A percentile compares a stretch with the other conserved stretches of the same genome.
These are phyloP conservation scores for Peribatodes rhomboidaria DNA, from an alignment of 2,888 invertebrate genomes.

Conservation along the genomic window DNA sequence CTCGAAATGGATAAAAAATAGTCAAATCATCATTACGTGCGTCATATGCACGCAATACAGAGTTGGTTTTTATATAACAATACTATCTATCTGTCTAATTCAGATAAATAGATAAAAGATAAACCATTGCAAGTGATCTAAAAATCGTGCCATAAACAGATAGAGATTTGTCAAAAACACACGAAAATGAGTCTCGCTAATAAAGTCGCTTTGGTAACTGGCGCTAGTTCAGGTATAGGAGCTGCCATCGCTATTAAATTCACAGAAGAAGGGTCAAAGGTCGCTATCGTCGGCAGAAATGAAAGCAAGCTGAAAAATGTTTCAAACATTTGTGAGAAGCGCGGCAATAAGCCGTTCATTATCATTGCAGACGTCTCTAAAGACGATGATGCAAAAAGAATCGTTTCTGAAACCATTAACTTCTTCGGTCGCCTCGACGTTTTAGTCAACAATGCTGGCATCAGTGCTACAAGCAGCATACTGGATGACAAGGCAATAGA, in stretches of 20 bases:
- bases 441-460: slow-evolving; percentile 59
- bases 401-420: slow-evolving; percentile 47
- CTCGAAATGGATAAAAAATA: not conserved
- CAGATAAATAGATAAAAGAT: not conserved
- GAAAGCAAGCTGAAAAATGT: slow-evolving; percentile 49
- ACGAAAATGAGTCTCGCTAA: slow-evolving; percentile 48
- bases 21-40: not conserved
- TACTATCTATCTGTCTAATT: not conserved
- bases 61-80: not conserved
- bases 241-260: slow-evolving; percentile 51
- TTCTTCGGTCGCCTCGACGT: slow-evolving; percentile 58
- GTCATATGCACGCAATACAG: not conserved
- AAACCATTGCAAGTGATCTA: not conserved
- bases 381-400: slow-evolving; percentile 46
- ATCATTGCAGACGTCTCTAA: slow-evolving; percentile 55
- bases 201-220: slow-evolving; percentile 54
- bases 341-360: slow-evolving; percentile 47
- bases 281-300: slow-evolving; percentile 54
- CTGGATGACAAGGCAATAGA: slow-evolving; percentile 50
- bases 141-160: not conserved
- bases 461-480: slow-evolving; percentile 43
- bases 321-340: slow-evolving; percentile 46
- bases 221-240: slow-evolving; percentile 54
- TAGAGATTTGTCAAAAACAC: not conserved
- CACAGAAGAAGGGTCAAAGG: slow-evolving; percentile 47